Evolutionary conservation across 2,113 vertebrate species (phyloP).

Genomic region (Syngnathoides biaculeatus): DNA sequence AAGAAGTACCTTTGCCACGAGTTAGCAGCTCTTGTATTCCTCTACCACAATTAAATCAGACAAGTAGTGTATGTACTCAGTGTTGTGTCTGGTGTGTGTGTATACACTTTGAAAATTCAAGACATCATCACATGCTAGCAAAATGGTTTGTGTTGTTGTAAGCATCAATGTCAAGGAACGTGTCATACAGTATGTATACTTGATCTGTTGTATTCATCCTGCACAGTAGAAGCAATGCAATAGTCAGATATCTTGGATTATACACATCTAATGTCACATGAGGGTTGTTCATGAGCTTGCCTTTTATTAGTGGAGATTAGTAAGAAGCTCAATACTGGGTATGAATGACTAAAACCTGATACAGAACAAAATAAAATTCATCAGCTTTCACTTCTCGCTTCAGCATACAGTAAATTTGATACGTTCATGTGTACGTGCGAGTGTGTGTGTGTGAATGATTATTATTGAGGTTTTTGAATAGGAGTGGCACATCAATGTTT

Average conservation of each 20-base stretch:
- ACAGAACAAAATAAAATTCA: conserved; percentile 1
- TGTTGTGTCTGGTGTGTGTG: too few relatives aligned
- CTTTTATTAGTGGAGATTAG: conserved; percentile 25
- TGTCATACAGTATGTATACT: background rate
- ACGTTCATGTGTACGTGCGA: background rate
- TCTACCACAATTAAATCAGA: too few relatives aligned
- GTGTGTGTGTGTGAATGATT: background rate
- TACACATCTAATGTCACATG: background rate
- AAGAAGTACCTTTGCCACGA: too few relatives aligned
- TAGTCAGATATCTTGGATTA: conserved; percentile 20
- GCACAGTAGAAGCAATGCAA: conserved; percentile 4
- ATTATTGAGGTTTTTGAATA: conserved; percentile 1
- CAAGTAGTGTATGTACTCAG: too few relatives aligned
- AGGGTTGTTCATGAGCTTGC: conserved; percentile 59
- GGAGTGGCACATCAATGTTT: background rate
- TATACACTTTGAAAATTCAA: too few relatives aligned
- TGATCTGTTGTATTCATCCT: conserved; percentile 1
- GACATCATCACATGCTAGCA: too few relatives aligned
- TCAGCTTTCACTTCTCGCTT: background rate
- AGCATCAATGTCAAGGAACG: too few relatives aligned
- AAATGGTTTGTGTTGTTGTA: background rate
- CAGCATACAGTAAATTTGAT: conserved; percentile 16
- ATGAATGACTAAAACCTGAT: conserved; percentile 15
- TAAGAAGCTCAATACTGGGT: conserved; percentile 1
- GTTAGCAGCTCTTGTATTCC: too few relatives aligned